These are phyloP conservation scores for Trachurus trachurus DNA, from an alignment of 2,797 vertebrate genomes.

Conservation along the genomic window DNA sequence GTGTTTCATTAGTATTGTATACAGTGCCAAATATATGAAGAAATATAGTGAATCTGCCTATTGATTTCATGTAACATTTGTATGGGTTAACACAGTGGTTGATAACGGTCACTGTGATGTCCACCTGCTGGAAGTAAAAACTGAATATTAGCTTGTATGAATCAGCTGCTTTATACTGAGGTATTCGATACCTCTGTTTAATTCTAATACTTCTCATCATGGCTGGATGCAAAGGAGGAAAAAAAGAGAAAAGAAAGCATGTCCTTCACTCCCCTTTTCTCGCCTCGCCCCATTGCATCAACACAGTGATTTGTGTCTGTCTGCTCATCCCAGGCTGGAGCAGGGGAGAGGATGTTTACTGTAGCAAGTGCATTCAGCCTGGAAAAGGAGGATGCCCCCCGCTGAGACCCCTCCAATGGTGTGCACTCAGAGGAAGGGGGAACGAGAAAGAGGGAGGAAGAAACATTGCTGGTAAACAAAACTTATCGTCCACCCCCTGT, in stretches of 20 bases:
- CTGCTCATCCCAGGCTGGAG: slow-evolving; percentile 59
- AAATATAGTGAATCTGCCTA: background rate
- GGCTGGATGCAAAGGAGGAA: background rate
- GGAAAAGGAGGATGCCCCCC: slow-evolving; percentile 59
- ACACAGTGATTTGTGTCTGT: slow-evolving; percentile 58
- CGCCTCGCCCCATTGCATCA: slow-evolving; percentile 23
- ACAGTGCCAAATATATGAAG: background rate
- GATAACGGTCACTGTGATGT: background rate
- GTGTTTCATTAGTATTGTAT: background rate
- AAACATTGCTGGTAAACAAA: slow-evolving; percentile 45
- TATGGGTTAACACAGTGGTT: background rate
- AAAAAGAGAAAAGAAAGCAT: background rate
- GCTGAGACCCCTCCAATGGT: slow-evolving; percentile 65
- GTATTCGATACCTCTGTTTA: slow-evolving; percentile 15
- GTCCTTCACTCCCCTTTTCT: slow-evolving; percentile 47
- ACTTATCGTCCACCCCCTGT: slow-evolving; percentile 24
- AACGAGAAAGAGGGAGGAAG: slow-evolving; percentile 29
- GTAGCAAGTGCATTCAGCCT: slow-evolving; percentile 62
- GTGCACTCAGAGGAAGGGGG: slow-evolving; percentile 59
- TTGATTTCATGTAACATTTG: background rate
- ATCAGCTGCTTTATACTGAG: background rate
- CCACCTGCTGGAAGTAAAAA: background rate
- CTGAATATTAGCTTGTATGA: slow-evolving; percentile 2
- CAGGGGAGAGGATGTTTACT: slow-evolving; percentile 67
- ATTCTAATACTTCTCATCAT: slow-evolving; percentile 14